Base-by-base conservation (phyloP, 2,888 invertebrate genomes). In the Nemotelus nigrinus region DNA sequence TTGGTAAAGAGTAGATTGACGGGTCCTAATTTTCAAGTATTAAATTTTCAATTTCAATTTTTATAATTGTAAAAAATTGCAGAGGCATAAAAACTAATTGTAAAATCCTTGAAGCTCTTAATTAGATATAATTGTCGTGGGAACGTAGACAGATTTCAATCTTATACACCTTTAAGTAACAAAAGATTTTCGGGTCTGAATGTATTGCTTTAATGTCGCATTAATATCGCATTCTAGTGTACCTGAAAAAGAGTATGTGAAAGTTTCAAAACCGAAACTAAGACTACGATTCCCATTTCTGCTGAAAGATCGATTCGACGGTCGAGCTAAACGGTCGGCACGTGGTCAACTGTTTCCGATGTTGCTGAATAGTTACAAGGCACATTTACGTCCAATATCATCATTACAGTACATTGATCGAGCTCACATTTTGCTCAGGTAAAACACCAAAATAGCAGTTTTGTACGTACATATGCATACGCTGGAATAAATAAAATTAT, bases 201-300 rank as follows among this genome's bases (percentile, higher is more conserved):
- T 53, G 10, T 53, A 53, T 53, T 25, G 25, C 25, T 25, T 25
- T 25, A 25, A 25, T 25, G 25, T 25, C 25, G 25, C 25, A 1
- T 25, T 25, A 25, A 25, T 25, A 25, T 25, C 25, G 25, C 25
- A 25, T 25, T 50, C n/a, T 64, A 87, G 86, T 81, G 75, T 86
- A 72, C 86, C 86, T 2, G 79, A 83, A 57, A 78, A 79, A 4
- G 84, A 85, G 75, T 83, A 89, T 85, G 87, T 87, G 50, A 88
- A 89, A 82, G 86, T 93, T 77, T 89, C 87, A 83, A 90, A 93
- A 90, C 91, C 93, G 2, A 83, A 85, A 78, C 88, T 93, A 75
- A 89, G 93, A 76, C 83, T 92, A 79, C 88, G 90, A 85, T 94
- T 94, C 86, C 93, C 93, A 82, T 94, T 94, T 87, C 86, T 93